These are phyloP conservation scores for Hemibagrus wyckioides DNA, from an alignment of 2,113 vertebrate species.

Conservation along the genomic window DNA sequence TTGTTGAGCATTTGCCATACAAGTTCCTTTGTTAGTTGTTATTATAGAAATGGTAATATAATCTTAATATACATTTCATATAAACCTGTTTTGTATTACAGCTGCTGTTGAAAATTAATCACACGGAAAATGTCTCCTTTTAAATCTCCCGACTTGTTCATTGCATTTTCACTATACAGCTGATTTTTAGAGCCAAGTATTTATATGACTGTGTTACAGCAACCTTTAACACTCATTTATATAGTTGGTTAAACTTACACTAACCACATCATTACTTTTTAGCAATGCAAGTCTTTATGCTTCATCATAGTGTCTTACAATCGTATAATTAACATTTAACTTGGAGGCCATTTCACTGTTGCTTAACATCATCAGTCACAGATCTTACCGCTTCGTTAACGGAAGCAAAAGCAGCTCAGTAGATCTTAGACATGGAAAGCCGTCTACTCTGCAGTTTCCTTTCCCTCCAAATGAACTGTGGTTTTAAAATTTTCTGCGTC, in stretches of 20 bases:
- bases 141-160: conserved; percentile 3
- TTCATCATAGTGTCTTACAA: too few species aligned
- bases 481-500: background rate
- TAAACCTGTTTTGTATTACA: background rate
- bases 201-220: background rate
- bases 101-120: background rate
- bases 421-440: background rate
- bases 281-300: background rate
- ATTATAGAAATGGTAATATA: background rate
- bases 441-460: conserved; percentile 3
- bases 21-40: too few species aligned
- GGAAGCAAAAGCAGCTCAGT: background rate
- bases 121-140: background rate
- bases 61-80: accelerated
- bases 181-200: background rate
- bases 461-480: conserved; percentile 2
- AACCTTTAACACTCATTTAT: background rate
- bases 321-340: background rate
- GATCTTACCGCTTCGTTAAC: background rate
- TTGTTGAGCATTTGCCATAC: background rate
- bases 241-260: background rate
- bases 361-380: background rate
- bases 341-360: background rate
- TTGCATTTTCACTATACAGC: background rate
- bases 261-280: background rate